Conservation (phyloP, 2,888 invertebrate species). For the Stenodera caucasica region DNA sequence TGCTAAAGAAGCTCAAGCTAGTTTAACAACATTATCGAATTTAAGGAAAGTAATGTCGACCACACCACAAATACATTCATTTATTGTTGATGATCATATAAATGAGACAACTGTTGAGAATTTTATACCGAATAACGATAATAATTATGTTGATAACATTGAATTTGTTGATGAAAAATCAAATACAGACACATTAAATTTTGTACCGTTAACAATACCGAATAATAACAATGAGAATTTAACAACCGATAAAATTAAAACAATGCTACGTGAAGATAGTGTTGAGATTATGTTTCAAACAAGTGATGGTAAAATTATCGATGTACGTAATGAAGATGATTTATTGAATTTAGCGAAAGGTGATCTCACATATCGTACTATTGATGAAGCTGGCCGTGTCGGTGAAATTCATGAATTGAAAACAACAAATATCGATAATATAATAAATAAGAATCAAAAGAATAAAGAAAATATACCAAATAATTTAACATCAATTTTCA, state of each 20-base stretch:
- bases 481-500: conserved; percentile 9
- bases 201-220: conserved; percentile 11
- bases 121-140: conserved; percentile 48
- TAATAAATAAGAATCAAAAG: background rate
- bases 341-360: conserved; percentile 53
- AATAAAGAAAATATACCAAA: background rate
- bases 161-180: conserved; percentile 21
- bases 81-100: conserved; percentile 53
- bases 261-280: conserved; percentile 51
- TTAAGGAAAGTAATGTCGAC: conserved; percentile 54
- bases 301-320: conserved; percentile 66
- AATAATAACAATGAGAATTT: conserved; percentile 29
- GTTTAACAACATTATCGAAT: conserved; percentile 54
- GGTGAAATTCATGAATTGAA: conserved; percentile 50
- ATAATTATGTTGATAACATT: conserved; percentile 37
- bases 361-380: conserved; percentile 50
- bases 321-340: conserved; percentile 64
- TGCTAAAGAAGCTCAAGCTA: conserved; percentile 55
- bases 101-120: conserved; percentile 54
- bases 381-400: conserved; percentile 51
- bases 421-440: conserved; percentile 17
- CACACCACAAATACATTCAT: conserved; percentile 49
- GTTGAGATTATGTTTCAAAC: conserved; percentile 66
- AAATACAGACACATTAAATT: conserved; percentile 2
- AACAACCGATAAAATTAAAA: conserved; percentile 48